A percentile compares a stretch with the other conserved stretches of the same genome.
Conservation (phyloP, 2,888 invertebrate genomes). For the Chironomus riparius region DNA sequence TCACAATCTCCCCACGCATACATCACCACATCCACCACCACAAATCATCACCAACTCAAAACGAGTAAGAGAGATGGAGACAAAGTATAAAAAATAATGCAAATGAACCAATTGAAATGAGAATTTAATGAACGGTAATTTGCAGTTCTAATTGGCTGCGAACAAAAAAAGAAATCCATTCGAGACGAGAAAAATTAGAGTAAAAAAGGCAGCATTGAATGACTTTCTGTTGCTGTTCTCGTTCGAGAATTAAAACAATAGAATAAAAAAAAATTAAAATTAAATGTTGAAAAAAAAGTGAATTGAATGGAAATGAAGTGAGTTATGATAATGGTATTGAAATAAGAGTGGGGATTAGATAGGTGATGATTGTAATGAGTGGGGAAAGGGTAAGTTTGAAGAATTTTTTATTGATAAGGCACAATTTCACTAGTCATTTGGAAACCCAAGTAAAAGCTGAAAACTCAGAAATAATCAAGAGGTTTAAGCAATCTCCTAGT, state of each 20-base stretch:
- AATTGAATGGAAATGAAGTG: not conserved
- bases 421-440: too few species aligned
- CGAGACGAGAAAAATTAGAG: too few species aligned
- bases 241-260: not conserved
- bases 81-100: not conserved
- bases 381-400: too few species aligned
- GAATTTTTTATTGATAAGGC: too few species aligned
- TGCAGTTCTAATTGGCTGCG: conserved; percentile 2
- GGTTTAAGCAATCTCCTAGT: too few species aligned
- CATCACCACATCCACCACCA: not conserved
- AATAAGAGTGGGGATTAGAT: too few species aligned
- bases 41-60: not conserved
- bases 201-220: not conserved
- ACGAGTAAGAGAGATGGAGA: not conserved
- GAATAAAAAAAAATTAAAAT: too few species aligned
- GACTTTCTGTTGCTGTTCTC: not conserved
- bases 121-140: conserved; percentile 3
- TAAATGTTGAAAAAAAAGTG: not conserved
- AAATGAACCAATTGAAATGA: conserved; percentile 3
- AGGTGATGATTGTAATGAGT: too few species aligned
- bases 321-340: not conserved
- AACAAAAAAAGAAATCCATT: not conserved
- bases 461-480: too few species aligned
- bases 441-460: too few species aligned
- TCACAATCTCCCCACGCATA: not conserved